A percentile compares a stretch with the other conserved stretches of the same genome.
phyloP scores from a whole-genome alignment of 2,888 invertebrate genomes.

The Drosophila niveifrons region DNA sequence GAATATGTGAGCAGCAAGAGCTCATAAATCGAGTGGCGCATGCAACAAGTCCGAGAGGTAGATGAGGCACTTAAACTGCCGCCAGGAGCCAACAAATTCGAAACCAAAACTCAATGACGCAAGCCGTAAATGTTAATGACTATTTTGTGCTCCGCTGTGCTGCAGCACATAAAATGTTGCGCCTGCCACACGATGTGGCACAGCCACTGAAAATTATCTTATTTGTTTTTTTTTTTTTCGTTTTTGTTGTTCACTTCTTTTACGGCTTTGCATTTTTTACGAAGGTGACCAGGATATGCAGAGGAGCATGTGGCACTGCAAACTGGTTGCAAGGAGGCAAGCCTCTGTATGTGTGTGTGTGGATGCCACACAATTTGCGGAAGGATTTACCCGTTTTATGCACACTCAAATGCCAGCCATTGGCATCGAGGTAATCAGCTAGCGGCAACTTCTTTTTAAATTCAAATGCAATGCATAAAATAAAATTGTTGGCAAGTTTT shows the following conservation, averaged over 20 bases:
- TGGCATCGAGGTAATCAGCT: conserved; percentile 2
- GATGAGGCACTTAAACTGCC: conserved; percentile 7
- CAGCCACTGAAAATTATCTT: conserved; percentile 31
- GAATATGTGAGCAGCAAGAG: conserved; percentile 39
- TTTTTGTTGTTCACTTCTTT: conserved; percentile 7
- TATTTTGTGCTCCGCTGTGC: conserved; percentile 16
- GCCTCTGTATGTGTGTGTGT: background rate
- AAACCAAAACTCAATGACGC: conserved; percentile 60
- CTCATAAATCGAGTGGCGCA: conserved; percentile 42
- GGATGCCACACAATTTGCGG: conserved; percentile 8
- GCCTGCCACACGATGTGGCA: conserved; percentile 23
- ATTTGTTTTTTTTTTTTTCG: conserved; percentile 1
- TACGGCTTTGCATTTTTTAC: conserved; percentile 33
- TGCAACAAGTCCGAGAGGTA: conserved; percentile 52
- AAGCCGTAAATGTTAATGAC: conserved; percentile 67
- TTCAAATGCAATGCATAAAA: background rate
- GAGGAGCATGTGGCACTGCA: conserved; percentile 7
- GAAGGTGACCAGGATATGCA: conserved; percentile 21
- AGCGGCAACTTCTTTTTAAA: conserved; percentile 2
- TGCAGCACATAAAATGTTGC: conserved; percentile 61
- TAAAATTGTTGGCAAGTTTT: background rate
- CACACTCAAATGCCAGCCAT: conserved; percentile 8
- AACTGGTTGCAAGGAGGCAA: conserved; percentile 5
- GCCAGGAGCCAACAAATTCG: conserved; percentile 28
- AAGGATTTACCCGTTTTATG: conserved; percentile 8